phyloP scores from a whole-genome alignment of 2,888 invertebrate species.

The Cephus nigrinus region DNA sequence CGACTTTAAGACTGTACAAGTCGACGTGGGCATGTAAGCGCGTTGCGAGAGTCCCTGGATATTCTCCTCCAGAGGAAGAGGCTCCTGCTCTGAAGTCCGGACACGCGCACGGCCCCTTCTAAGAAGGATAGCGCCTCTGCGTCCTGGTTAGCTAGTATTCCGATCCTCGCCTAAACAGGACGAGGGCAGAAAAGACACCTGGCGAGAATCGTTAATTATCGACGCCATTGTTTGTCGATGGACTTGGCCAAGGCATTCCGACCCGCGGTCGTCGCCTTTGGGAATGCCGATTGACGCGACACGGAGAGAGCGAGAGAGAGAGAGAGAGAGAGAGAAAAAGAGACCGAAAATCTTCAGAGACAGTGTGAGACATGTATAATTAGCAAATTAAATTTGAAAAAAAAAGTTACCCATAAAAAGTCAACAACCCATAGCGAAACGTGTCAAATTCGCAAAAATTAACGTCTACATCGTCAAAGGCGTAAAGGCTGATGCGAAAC shows the following conservation, averaged over 20 bases:
- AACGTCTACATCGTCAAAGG: too few relatives aligned
- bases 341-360: background rate
- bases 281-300: constrained; percentile 38
- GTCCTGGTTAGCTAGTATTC: constrained; percentile 47
- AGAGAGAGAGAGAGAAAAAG: too few relatives aligned
- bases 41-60: too few relatives aligned
- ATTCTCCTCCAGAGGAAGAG: too few relatives aligned
- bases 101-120: constrained; percentile 35
- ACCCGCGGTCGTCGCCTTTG: constrained; percentile 26
- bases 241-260: constrained; percentile 23
- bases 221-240: constrained; percentile 40
- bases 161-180: constrained; percentile 48
- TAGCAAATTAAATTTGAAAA: constrained; percentile 7
- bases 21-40: too few relatives aligned
- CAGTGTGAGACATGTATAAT: background rate
- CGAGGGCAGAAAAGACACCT: constrained; percentile 49
- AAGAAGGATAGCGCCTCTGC: constrained; percentile 40
- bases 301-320: too few relatives aligned
- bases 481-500: background rate
- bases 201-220: constrained; percentile 57
- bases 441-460: too few relatives aligned
- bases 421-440: too few relatives aligned
- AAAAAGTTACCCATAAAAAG: too few relatives aligned
- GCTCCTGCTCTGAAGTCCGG: background rate
- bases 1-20: too few relatives aligned